Conservation (phyloP, 2,113 vertebrate genomes). For the Taurulus bubalis region DNA sequence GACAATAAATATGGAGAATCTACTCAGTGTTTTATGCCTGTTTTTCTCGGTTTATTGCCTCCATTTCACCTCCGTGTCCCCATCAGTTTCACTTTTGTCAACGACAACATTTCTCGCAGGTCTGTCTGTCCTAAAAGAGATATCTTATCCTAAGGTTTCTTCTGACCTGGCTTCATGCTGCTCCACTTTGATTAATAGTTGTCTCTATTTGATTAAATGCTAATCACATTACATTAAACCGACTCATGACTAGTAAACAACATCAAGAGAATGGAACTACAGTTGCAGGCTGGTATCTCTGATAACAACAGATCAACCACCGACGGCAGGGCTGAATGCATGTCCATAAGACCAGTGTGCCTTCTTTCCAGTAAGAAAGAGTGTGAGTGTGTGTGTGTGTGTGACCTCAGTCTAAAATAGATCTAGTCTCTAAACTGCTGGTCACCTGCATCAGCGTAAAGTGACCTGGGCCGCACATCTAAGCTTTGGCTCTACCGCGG, state of each 20-base stretch:
- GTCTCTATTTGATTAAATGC: background rate
- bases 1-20: background rate
- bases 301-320: slow-evolving; percentile 3
- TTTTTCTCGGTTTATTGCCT: background rate
- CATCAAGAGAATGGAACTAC: background rate
- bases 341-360: background rate
- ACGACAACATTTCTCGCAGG: background rate
- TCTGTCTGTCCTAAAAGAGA: background rate
- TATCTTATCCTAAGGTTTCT: background rate
- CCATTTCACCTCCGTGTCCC: background rate
- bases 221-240: slow-evolving; percentile 10
- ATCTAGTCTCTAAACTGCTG: slow-evolving; percentile 46
- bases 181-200: background rate
- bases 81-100: background rate
- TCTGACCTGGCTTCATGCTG: background rate
- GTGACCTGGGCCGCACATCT: slow-evolving; percentile 50
- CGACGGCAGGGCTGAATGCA: background rate
- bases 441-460: slow-evolving; percentile 67
- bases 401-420: slow-evolving; percentile 62
- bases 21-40: background rate
- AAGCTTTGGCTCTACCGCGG: slow-evolving; percentile 36
- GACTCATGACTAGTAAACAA: background rate
- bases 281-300: background rate
- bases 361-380: slow-evolving; percentile 3
- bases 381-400: background rate